Evolutionary conservation across 2,113 vertebrate species (phyloP).

Genomic region (Lycaon pictus): DNA sequence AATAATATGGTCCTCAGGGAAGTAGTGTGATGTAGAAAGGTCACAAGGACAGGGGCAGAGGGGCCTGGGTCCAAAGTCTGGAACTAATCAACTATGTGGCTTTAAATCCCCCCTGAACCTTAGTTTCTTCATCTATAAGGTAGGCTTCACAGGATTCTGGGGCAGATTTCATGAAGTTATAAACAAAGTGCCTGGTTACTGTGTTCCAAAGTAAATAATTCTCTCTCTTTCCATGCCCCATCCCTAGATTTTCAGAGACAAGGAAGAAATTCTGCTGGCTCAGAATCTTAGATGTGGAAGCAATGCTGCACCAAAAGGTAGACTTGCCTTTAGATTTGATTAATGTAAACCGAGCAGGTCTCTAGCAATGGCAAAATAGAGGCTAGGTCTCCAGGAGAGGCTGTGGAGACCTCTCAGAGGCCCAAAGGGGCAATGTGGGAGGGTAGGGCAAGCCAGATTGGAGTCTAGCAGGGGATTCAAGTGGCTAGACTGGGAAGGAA

Average conservation of each 20-base stretch:
- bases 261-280: not conserved
- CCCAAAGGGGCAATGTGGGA: not conserved
- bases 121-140: not conserved
- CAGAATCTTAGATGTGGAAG: not conserved
- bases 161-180: not conserved
- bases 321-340: not conserved
- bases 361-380: not conserved
- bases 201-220: not conserved
- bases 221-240: not conserved
- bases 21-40: not conserved
- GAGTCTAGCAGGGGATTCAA: not conserved
- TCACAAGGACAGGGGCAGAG: not conserved
- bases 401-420: not conserved
- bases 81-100: not conserved
- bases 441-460: too few relatives aligned
- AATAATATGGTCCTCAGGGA: not conserved
- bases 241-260: not conserved
- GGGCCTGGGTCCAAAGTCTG: not conserved
- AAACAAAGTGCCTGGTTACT: not conserved
- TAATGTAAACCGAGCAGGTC: not conserved
- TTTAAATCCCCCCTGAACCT: not conserved
- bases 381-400: too few relatives aligned
- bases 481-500: not conserved
- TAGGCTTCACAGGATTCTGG: not conserved
- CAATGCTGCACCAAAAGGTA: not conserved